Conservation (phyloP, 2,888 invertebrate species). For the Campaea margaritaria region DNA sequence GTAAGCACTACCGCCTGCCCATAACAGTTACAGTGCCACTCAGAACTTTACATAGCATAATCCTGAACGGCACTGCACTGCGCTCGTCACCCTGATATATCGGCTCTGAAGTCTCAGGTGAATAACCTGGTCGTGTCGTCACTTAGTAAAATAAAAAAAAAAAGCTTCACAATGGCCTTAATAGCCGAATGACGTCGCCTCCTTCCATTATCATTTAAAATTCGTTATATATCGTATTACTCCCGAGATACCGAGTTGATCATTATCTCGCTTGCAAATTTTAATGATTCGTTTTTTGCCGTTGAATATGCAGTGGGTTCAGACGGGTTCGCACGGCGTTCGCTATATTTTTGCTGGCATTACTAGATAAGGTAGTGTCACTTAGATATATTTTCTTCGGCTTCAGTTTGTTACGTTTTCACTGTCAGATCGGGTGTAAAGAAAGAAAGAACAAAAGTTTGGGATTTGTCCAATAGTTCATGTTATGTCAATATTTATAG, state of each 20-base stretch:
- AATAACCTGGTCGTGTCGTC: too few relatives aligned
- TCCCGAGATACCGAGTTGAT: slow-evolving; percentile 36
- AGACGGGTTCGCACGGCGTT: slow-evolving; percentile 10
- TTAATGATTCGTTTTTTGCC: slow-evolving; percentile 45
- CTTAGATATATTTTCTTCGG: not conserved
- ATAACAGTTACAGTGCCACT: too few relatives aligned
- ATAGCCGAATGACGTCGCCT: slow-evolving; percentile 26
- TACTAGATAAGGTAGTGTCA: not conserved
- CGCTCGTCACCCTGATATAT: too few relatives aligned
- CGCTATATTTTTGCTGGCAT: not conserved
- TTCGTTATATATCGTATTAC: slow-evolving; percentile 40
- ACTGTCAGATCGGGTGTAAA: too few relatives aligned
- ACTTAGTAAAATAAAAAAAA: too few relatives aligned
- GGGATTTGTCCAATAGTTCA: too few relatives aligned
- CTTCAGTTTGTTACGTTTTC: too few relatives aligned
- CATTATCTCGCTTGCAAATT: slow-evolving; percentile 44
- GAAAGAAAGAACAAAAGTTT: not conserved
- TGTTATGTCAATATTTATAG: too few relatives aligned
- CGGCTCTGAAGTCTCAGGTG: too few relatives aligned
- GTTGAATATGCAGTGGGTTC: slow-evolving; percentile 40
- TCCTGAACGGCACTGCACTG: too few relatives aligned
- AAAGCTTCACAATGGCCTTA: slow-evolving; percentile 29
- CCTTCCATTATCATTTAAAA: slow-evolving; percentile 37
- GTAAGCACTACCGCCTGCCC: too few relatives aligned
- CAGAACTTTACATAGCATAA: too few relatives aligned